These are phyloP conservation scores for Tragelaphus buxtoni DNA, from an alignment of 2,113 vertebrate genomes.

Conservation along the genomic window DNA sequence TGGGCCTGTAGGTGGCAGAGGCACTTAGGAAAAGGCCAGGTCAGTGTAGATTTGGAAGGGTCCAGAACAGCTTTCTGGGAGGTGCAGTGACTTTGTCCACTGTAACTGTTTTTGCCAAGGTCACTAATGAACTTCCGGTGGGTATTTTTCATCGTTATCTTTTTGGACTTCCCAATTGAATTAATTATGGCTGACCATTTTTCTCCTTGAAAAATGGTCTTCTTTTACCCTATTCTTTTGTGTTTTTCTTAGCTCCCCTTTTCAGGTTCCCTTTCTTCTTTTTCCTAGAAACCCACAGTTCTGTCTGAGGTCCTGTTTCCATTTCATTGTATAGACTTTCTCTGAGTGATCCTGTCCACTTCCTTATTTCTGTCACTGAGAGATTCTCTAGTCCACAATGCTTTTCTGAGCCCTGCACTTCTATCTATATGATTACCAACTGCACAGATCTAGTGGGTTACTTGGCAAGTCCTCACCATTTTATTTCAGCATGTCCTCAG, in stretches of 20 bases:
- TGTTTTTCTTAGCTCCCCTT: not conserved
- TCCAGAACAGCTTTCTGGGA: not conserved
- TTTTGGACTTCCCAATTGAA: not conserved
- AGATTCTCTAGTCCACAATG: not conserved
- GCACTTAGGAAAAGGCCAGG: not conserved
- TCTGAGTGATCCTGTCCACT: not conserved
- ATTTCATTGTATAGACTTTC: not conserved
- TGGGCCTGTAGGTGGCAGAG: not conserved
- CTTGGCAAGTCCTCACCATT: not conserved
- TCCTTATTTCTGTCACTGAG: not conserved
- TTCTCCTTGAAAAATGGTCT: not conserved
- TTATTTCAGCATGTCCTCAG: not conserved
- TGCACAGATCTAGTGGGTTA: not conserved
- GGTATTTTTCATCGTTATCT: slow-evolving; percentile 6
- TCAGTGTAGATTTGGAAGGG: rapidly evolving
- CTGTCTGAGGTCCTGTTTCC: not conserved
- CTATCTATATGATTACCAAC: not conserved
- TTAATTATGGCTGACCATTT: not conserved
- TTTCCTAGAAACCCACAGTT: not conserved
- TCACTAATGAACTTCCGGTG: not conserved
- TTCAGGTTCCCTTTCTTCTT: not conserved
- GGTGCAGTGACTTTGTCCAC: not conserved
- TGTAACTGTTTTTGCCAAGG: not conserved
- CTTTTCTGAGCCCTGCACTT: not conserved
- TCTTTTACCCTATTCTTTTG: not conserved